phyloP scores from a whole-genome alignment of 2,888 invertebrate species.

The Limenitis camilla region DNA sequence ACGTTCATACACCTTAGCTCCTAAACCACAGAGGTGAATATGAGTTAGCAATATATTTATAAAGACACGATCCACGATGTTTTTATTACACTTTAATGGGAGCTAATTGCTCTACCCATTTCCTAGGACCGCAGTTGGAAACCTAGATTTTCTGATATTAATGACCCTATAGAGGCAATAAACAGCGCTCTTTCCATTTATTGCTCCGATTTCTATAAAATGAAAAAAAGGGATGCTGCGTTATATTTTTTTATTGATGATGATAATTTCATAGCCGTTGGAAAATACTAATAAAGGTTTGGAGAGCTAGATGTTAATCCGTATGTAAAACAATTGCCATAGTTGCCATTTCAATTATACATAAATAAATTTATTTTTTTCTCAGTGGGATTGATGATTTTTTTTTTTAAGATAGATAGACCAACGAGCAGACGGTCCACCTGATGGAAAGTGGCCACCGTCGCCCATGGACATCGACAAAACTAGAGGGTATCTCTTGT shows the following conservation, averaged over 20 bases:
- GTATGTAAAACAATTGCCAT: too few species aligned
- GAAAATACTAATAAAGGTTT: too few species aligned
- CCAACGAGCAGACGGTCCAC: too few species aligned
- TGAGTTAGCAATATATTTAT: slow-evolving; percentile 10
- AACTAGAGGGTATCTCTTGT: too few species aligned
- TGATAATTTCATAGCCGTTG: background rate
- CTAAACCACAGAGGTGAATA: background rate
- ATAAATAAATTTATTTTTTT: too few species aligned
- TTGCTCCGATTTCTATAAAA: background rate
- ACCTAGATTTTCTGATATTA: slow-evolving; percentile 22
- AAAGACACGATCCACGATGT: slow-evolving; percentile 14
- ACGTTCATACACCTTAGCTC: background rate
- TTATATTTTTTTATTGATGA: too few species aligned
- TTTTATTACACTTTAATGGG: slow-evolving; percentile 17
- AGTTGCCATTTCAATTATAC: too few species aligned
- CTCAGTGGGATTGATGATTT: too few species aligned
- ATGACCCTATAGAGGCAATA: slow-evolving; percentile 20
- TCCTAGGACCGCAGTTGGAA: slow-evolving; percentile 16
- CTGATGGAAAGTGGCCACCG: too few species aligned
- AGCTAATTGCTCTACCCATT: slow-evolving; percentile 21
- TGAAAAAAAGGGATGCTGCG: background rate
- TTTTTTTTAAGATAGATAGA: too few species aligned
- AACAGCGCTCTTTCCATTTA: slow-evolving; percentile 8
- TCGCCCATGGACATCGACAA: too few species aligned
- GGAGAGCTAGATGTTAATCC: too few species aligned